Base-by-base conservation (phyloP, 1,140 invertebrate genomes). In the Maconellicoccus hirsutus region DNA sequence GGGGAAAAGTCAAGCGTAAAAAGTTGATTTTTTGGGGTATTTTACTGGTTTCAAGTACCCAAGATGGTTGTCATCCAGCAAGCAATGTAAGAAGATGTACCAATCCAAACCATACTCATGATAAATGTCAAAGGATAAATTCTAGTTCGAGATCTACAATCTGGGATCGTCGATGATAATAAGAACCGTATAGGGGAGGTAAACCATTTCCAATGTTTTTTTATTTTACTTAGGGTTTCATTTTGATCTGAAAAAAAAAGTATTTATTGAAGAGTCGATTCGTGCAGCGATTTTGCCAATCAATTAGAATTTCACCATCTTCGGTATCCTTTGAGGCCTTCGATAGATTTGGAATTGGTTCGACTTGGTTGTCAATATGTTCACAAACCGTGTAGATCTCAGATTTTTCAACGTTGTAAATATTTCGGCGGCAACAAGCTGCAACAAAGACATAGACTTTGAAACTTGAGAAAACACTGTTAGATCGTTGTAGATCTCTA, bases 11-110 rank as follows among this genome's bases (percentile, higher is more conserved):
- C 3, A 33, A 33, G 12, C 29, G 12, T 33, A 3, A 33, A 33
- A 33, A 3, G 29, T 33, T 33, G 29, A 33, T 33, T 6, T 33
- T 33, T 33, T 33, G 3, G 12, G 12, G 12, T 33, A 33, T 33
- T 33, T 33, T 33, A n/a, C n/a, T n/a, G n/a, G n/a, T n/a, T n/a
- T n/a, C n/a, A 52, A 16, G 10, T 80, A 85, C 87, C 86, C 73
- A 87, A 84, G 61, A 87, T 80, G 3, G 87, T 89, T 22, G 89
- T 87, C 79, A 87, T 85, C 87, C 87, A 89, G 10, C 86, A 84
- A 70, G 87, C 83, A 21, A 88, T 23, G 74, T 88, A 89, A 0
- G 86, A 86, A 59, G 84, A 79, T 0, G 77, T 75, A 0, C 83
- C 86, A 61, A 89, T 84, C 86, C 86, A 89, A 0, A 84, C 77